Base-by-base conservation (phyloP, 2,797 vertebrate species). In the Chelmon rostratus region DNA sequence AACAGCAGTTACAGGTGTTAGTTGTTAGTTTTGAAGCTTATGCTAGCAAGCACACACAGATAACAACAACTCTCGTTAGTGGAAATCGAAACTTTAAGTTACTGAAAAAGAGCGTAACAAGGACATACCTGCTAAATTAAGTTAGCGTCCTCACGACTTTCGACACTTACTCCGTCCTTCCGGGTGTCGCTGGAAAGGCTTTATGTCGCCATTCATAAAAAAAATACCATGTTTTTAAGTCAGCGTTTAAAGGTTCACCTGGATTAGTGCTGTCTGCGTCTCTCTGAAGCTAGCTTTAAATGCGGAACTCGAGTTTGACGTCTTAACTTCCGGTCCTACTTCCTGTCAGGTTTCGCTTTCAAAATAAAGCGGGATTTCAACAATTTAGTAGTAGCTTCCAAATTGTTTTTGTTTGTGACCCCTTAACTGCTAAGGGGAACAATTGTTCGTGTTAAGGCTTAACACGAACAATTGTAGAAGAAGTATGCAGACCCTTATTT, bases 41-140 rank as follows among this genome's bases (percentile, higher is more conserved):
- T 11, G 53, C 62, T 52, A 25, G 7, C 12, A 25, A 65, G 0
- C 4, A 38, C 49, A 44, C 13, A 3, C 6, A 5, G 9, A 28
- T 6, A 42, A 67, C 13, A 59, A 73, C 31, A 76, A 11, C 28
- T 61, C 8, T 10, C 19, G 6, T 15, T 1, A 82, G 11, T 5
- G 35, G 66, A 90, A 90, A 89, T 2, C 78, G 91, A 92, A 91
- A 91, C 72, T 89, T 86, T 62, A 44, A 21, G 47, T 63, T 23
- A 28, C 8, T n/a, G n/a, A 21, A 28, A n/a, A 8, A 44, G 3
- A 3, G 49, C 40, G 5, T 1, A 8, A 44, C 12, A 35, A 16
- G 12, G 25, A 70, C 62, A 7, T 3, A 86, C 83, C 71, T 64
- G 52, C 44, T n/a, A 2, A 10, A 3, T 33, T 3, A 53, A 52